phyloP scores from a whole-genome alignment of 2,888 invertebrate genomes.

The Rutpela maculata region DNA sequence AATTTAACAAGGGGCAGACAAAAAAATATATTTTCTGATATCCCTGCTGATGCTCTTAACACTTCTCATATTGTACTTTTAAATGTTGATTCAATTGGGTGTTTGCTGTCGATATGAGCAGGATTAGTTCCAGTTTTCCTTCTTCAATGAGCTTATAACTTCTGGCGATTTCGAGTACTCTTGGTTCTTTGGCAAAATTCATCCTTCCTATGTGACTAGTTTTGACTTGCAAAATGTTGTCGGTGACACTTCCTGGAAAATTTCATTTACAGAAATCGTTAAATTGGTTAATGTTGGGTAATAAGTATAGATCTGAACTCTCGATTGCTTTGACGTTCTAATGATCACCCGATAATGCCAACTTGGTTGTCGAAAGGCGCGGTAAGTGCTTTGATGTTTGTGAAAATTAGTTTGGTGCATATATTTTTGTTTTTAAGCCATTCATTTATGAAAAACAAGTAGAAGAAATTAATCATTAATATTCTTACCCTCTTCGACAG shows the following conservation, averaged over 20 bases:
- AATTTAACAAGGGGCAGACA: not conserved
- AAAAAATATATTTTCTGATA: not conserved
- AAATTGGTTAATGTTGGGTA: too few species aligned
- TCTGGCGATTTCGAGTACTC: conserved; percentile 41
- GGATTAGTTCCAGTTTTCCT: conserved; percentile 36
- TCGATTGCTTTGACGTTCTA: too few species aligned
- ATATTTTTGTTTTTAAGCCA: too few species aligned
- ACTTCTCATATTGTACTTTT: conserved; percentile 45
- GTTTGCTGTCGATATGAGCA: conserved; percentile 44
- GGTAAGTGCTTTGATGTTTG: too few species aligned
- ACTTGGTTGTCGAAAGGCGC: too few species aligned
- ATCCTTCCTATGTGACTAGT: conserved; percentile 75
- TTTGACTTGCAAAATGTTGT: conserved; percentile 70
- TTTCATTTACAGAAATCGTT: not conserved
- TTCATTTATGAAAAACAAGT: too few species aligned
- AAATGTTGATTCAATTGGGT: conserved; percentile 46
- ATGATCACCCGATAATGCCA: too few species aligned
- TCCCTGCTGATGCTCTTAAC: not conserved
- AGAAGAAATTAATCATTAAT: too few species aligned
- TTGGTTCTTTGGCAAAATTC: conserved; percentile 76
- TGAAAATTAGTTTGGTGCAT: too few species aligned
- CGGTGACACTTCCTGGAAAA: conserved; percentile 44
- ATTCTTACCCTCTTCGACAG: conserved; percentile 77
- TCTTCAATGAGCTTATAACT: conserved; percentile 41
- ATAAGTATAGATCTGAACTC: too few species aligned